Evolutionary conservation across 2,888 invertebrate genomes (phyloP), one percentile per base, ranked within the genome.

Genomic region (Ganaspis brasiliensis): DNA sequence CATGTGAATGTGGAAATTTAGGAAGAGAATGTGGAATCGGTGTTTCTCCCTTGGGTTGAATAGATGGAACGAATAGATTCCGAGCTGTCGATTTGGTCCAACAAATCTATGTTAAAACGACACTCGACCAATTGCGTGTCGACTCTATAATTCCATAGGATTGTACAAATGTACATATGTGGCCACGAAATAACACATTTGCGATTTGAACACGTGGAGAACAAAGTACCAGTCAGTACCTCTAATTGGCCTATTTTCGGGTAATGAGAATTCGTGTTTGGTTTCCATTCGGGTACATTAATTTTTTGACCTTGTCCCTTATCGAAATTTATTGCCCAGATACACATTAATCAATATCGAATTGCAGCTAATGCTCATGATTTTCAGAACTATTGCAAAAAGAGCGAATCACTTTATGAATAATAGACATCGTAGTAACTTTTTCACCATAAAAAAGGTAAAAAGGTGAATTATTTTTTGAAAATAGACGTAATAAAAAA

Each of bases 161-260:
- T 24, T 67, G 67, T 45, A 67, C 45, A 67, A 40, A 45, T 67
- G 67, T 45, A 67, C 45, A 67, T 67, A 45, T 67, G 67, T 45
- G 67, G 24, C 45, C 67, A 45, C 45, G n/a, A 67, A 67, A 67
- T 24, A 67, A 67, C 67, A n/a, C 67, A 67, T 67, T 67, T 24
- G 24, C 8, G n/a, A 45, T n/a, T 16, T 67, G 24, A 67, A 6
- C 40, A 40, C 24, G 45, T 40, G 24, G 24, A 67, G 24, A 21
- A n/a, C 67, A 67, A 45, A 67, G 40, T 45, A 67, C 37, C 40
- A 14, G n/a, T 26, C 24, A 45, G 9, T 67, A 24, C 24, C 21
- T 40, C 24, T 67, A 67, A 45, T 67, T 67, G 24, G 40, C 40
- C 67, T 45, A 24, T 67, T 67, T 45, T 67, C 67, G 45, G 14